Percentiles rank a stretch among this genome's conserved stretches.
These are phyloP conservation scores for Jordanella pulchra DNA, from an alignment of 2,797 vertebrate genomes.

Conservation along the genomic window DNA sequence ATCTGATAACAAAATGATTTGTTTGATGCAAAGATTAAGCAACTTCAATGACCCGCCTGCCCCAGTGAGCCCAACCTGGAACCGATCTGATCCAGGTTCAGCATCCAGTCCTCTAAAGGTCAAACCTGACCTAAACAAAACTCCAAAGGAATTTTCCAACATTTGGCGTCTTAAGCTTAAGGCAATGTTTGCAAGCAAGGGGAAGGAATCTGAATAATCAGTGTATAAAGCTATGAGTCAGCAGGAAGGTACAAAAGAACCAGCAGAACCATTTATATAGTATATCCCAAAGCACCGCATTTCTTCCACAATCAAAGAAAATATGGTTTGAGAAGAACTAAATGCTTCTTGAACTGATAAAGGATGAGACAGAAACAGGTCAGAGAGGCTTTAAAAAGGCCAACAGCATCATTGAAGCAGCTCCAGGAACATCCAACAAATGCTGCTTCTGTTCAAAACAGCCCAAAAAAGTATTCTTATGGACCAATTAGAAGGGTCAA, in stretches of 20 bases:
- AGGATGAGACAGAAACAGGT: not conserved
- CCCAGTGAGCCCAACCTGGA: too few species aligned
- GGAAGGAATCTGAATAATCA: not conserved
- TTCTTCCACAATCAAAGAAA: not conserved
- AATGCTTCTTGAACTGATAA: not conserved
- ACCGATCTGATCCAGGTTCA: too few species aligned
- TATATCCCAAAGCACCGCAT: too few species aligned
- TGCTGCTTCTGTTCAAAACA: too few species aligned
- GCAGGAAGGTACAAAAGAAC: not conserved
- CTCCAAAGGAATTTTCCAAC: too few species aligned
- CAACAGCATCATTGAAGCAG: too few species aligned
- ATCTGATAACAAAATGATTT: not conserved
- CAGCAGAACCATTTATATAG: not conserved
- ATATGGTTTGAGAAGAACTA: not conserved
- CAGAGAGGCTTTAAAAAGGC: not conserved
- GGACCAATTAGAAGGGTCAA: not conserved
- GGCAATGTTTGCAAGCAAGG: not conserved
- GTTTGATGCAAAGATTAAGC: too few species aligned
- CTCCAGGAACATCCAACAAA: too few species aligned
- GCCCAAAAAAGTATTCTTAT: not conserved
- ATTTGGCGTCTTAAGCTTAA: not conserved
- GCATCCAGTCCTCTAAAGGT: not conserved
- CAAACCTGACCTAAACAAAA: not conserved
- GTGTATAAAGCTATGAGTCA: not conserved
- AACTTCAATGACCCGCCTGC: too few species aligned